Evolutionary conservation across 2,888 invertebrate species (phyloP).

Genomic region (Patella pellucida): DNA sequence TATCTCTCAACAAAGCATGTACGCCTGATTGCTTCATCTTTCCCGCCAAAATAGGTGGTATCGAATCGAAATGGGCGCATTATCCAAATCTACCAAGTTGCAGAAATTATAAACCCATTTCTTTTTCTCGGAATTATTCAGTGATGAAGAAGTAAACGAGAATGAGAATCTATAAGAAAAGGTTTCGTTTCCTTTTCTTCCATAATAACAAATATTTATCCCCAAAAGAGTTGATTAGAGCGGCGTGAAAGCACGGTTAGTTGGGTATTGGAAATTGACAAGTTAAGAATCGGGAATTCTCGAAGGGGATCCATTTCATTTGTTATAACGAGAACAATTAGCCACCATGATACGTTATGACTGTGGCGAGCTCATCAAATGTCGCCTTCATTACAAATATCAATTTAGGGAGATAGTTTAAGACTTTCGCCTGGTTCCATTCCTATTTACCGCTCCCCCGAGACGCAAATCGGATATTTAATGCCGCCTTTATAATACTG

Average conservation of each 20-base stretch:
- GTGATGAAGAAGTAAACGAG: not conserved
- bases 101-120: slow-evolving; percentile 1
- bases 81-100: not conserved
- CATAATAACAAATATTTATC: not conserved
- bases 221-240: not conserved
- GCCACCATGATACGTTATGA: slow-evolving; percentile 5
- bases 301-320: slow-evolving; percentile 1
- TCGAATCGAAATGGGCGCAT: not conserved
- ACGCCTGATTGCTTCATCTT: not conserved
- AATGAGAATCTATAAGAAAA: slow-evolving; percentile 1
- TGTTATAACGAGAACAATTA: slow-evolving; percentile 7
- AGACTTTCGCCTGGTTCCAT: not conserved
- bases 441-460: not conserved
- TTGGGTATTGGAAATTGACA: slow-evolving; percentile 2
- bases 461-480: not conserved
- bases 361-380: not conserved
- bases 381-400: not conserved
- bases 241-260: not conserved
- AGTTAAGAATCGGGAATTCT: not conserved
- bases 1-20: slow-evolving; percentile 1
- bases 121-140: not conserved
- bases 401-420: slow-evolving; percentile 2
- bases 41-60: not conserved
- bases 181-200: not conserved
- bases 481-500: not conserved